Base-by-base conservation (phyloP, 2,797 vertebrate species). In the Neosilurus mollespiculum region DNA sequence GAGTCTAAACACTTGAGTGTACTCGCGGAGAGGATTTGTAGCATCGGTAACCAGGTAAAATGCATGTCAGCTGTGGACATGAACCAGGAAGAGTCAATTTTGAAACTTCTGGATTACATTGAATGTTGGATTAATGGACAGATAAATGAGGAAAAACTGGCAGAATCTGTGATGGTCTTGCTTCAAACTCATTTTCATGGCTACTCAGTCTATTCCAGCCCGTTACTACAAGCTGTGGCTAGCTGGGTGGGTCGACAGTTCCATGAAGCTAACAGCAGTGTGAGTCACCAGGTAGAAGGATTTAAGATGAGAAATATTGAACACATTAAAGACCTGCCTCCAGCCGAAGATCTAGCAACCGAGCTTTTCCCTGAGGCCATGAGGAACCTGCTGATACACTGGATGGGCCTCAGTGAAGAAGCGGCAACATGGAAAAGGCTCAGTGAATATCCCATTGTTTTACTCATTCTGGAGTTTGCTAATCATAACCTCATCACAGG, bases 401-500 rank as follows among this genome's bases (percentile, higher is more conserved):
- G 95, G 95, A 96, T 96, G 95, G 95, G 95, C 2, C 87, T 96
- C 20, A 92, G 90, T 37, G 93, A 94, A 14, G 93, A 94, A 66
- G 90, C 92, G 7, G 88, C 89, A 0, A 26, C 89, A 49, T 93
- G 93, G 84, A 96, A 95, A 90, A 92, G 95, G 80, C 94, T 86
- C 78, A 95, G 94, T 14, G 95, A 96, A 90, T 96, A 93, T 54
- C 95, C 95, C 5, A 96, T 96, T 82, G 86, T 96, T 84, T 93
- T 96, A 5, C 94, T 96, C 0, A 96, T 96, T 65, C 91, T 96
- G 0, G 95, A 96, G 87, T 96, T 96, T 84, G 95, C 94, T 30
- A 96, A 96, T 89, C 95, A 95, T 81, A 96, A 96, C 89, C 95
- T 96, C 59, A 95, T 96, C 71, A 96, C 95, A 0, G 95, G 95